Evolutionary conservation across 2,888 invertebrate genomes (phyloP).

Genomic region (Lycia hirtaria): DNA sequence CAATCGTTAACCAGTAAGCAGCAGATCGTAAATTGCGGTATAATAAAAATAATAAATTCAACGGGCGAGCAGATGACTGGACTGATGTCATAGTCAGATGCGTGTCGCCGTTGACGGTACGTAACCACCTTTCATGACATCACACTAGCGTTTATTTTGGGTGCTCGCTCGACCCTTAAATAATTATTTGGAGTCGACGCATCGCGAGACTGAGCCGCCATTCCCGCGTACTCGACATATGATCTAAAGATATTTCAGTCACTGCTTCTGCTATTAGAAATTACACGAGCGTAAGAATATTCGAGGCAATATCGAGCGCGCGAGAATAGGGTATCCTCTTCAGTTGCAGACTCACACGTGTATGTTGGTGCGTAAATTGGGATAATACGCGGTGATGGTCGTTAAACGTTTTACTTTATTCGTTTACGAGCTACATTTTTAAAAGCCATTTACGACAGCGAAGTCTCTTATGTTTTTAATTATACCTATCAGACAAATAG

Average conservation of each 20-base stretch:
- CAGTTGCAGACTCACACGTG: conserved; percentile 54
- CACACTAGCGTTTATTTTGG: conserved; percentile 78
- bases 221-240: not conserved
- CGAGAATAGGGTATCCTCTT: conserved; percentile 25
- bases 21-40: conserved; percentile 57
- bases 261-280: not conserved
- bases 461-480: not conserved
- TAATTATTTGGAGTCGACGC: conserved; percentile 71
- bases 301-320: not conserved
- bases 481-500: not conserved
- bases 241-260: not conserved
- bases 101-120: conserved; percentile 63
- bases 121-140: conserved; percentile 81
- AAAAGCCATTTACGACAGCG: conserved; percentile 10
- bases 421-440: conserved; percentile 12
- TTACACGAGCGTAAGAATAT: not conserved
- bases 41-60: conserved; percentile 66
- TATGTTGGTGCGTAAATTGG: conserved; percentile 25
- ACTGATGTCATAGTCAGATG: conserved; percentile 79
- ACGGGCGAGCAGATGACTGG: conserved; percentile 65
- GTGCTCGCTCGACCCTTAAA: conserved; percentile 74
- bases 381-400: conserved; percentile 22
- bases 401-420: conserved; percentile 15
- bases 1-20: conserved; percentile 23
- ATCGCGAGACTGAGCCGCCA: conserved; percentile 48